Evolutionary conservation across 2,113 vertebrate genomes (phyloP).

Genomic region (Peromyscus californicus): DNA sequence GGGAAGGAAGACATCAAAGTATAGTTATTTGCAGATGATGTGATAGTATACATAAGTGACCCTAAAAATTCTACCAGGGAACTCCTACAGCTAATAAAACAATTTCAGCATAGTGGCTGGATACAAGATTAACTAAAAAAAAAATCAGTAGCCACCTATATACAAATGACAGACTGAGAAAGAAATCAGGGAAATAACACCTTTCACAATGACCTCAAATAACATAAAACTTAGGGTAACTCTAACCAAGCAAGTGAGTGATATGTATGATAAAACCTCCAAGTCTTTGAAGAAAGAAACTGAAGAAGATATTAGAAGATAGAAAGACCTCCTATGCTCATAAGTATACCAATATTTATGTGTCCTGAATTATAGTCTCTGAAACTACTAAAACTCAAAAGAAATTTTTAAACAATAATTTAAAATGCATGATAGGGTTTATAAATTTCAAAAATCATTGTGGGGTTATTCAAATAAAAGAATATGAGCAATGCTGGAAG

Average conservation of each 20-base stretch:
- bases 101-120: not conserved
- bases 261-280: not conserved
- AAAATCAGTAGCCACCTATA: not conserved
- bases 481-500: not conserved
- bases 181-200: not conserved
- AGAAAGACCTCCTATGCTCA: not conserved
- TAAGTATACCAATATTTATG: not conserved
- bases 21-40: not conserved
- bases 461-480: slow-evolving; percentile 37
- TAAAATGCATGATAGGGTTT: not conserved
- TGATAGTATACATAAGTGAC: not conserved
- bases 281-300: not conserved
- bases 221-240: not conserved
- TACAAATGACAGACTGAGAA: not conserved
- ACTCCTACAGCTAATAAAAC: not conserved
- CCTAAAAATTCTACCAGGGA: not conserved
- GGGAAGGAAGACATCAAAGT: not conserved
- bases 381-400: not conserved
- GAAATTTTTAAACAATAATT: slow-evolving; percentile 4
- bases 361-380: not conserved
- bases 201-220: not conserved
- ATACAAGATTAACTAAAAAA: not conserved
- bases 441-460: slow-evolving; percentile 27
- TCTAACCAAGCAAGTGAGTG: not conserved
- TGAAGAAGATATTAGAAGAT: not conserved